Base-by-base conservation (phyloP, 2,888 invertebrate genomes). In the Synergus japonicus region DNA sequence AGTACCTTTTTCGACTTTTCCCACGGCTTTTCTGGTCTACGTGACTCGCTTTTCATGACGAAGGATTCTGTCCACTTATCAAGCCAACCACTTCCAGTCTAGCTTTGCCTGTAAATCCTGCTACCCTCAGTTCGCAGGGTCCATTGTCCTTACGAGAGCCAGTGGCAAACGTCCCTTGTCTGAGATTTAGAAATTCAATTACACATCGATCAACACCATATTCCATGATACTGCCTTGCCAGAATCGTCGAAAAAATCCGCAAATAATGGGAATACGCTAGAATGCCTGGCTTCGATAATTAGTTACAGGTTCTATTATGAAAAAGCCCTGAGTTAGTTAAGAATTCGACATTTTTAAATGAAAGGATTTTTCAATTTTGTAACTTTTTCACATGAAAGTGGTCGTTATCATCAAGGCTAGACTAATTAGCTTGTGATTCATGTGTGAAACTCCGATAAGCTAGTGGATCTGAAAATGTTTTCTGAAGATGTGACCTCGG, bases 1-100 rank as follows among this genome's bases (percentile, higher is more conserved):
- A 86, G 86, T 84, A 82, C 84, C 18, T 85, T 83, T 79, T 76
- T 78, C 76, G 80, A 80, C 80, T 77, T 82, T 82, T 82, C 79
- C 65, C 67, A 67, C 79, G 76, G 78, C 81, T 85, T 86, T 84
- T 82, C 77, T 78, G 66, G 15, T 41, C 69, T 84, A 86, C 86
- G 86, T 87, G 86, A 86, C 82, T 78, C 77, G 82, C 77, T 82
- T 83, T 67, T 76, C 54, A 15, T 49, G 43, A 46, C 76, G 22
- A 49, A 29, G 43, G 64, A 8, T 58, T 69, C 41, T 29, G 78
- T 65, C 58, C 77, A 77, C 65, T 46, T 80, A 81, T 80, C 78
- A 65, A 60, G 49, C 80, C 76, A 49, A 65, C 77, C 65, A 63
- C 80, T 64, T 64, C 46, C 0, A 69, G 60, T 63, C 29, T 12